Evolutionary conservation across 2,113 vertebrate genomes (phyloP), one percentile per base, ranked within the genome.

Genomic region (Esox niger): DNA sequence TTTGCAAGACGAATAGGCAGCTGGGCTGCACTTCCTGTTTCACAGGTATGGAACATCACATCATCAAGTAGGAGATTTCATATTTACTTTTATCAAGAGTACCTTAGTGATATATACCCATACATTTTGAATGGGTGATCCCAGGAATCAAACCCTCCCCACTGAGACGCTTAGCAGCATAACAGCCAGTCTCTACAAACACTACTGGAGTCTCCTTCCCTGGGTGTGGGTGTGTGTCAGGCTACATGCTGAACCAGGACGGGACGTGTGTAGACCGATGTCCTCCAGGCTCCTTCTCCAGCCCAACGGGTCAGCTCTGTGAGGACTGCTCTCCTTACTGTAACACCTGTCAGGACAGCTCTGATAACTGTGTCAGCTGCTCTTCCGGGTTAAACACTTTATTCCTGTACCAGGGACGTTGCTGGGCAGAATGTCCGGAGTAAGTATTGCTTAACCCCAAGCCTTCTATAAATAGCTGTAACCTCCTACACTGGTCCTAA

Each of bases 391-490:
- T 77, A 55, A 85, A 85, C 60, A 84, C 82, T 55, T 86, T 88
- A 9, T 90, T 91, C 57, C 89, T 93, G 20, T 87, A 92, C 70
- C 83, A 89, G 81, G 91, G 91, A 6, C 84, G 70, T 20, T 92
- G 91, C 71, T 91, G 88, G 88, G 89, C 87, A 1, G 82, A 89
- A 54, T 93, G 92, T 64, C 91, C 90, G 11, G 90, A 93, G 91
- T 93, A 78, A 91, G 91, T 65, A 30, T 1, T 2, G 13, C 11
- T 26, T 26, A n/a, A n/a, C n/a, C n/a, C n/a, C n/a, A n/a, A n/a
- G n/a, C n/a, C n/a, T n/a, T n/a, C n/a, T n/a, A n/a, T n/a, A n/a
- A n/a, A n/a, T n/a, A n/a, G n/a, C n/a, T n/a, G n/a, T n/a, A n/a
- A n/a, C n/a, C n/a, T n/a, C n/a, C n/a, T n/a, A n/a, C n/a, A n/a